Percentiles rank a stretch among this genome's conserved stretches.
These are phyloP conservation scores for Megastigmus dorsalis DNA, from an alignment of 2,888 invertebrate genomes.

Conservation along the genomic window DNA sequence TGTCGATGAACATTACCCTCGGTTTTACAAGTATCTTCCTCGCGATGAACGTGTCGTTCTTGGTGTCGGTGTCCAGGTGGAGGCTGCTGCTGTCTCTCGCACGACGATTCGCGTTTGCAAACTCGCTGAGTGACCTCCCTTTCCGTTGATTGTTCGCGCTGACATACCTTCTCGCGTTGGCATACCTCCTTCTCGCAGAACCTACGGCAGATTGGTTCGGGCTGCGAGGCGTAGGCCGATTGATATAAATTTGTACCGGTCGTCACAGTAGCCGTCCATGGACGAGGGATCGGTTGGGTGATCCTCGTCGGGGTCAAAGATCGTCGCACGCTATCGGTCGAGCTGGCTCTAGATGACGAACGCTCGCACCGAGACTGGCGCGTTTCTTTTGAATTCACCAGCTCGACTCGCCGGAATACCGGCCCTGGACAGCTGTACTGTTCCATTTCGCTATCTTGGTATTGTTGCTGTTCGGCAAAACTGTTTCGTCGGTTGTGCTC, in stretches of 20 bases:
- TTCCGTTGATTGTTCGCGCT: slow-evolving; percentile 55
- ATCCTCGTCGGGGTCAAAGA: slow-evolving; percentile 72
- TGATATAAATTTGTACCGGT: slow-evolving; percentile 65
- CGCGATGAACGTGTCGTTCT: slow-evolving; percentile 62
- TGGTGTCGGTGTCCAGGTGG: slow-evolving; percentile 55
- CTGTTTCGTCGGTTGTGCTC: slow-evolving; percentile 56
- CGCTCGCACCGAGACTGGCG: slow-evolving; percentile 61
- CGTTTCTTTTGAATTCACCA: slow-evolving; percentile 58
- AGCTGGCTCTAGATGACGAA: slow-evolving; percentile 63
- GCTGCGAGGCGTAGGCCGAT: slow-evolving; percentile 62
- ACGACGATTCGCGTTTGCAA: slow-evolving; percentile 53
- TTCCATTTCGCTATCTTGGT: slow-evolving; percentile 66
- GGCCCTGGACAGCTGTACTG: slow-evolving; percentile 68
- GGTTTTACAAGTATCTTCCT: slow-evolving; percentile 53
- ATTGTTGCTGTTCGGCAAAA: slow-evolving; percentile 54
- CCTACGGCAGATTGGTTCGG: slow-evolving; percentile 54
- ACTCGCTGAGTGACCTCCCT: slow-evolving; percentile 39
- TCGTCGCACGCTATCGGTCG: slow-evolving; percentile 68
- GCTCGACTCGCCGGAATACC: slow-evolving; percentile 65
- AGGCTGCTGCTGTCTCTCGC: slow-evolving; percentile 48
- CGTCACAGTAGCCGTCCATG: slow-evolving; percentile 71
- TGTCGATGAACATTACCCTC: slow-evolving; percentile 57
- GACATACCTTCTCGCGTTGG: slow-evolving; percentile 56
- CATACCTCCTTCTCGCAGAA: slow-evolving; percentile 60
- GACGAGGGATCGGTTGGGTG: slow-evolving; percentile 69